Base-by-base conservation (phyloP, 1,140 invertebrate genomes). In the Theocolax elegans region DNA sequence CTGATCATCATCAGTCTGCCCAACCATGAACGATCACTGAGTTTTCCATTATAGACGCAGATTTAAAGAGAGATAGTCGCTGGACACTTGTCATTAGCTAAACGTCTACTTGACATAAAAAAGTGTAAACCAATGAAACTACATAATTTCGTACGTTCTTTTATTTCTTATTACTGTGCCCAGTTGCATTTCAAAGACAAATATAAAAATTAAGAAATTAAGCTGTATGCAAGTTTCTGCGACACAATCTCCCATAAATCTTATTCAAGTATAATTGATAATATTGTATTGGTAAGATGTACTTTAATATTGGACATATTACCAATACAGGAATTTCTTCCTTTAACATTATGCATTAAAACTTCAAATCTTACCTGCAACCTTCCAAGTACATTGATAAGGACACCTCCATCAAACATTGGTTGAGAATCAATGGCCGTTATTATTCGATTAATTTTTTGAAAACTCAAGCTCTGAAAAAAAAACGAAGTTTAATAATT, bases 351-450 rank as follows among this genome's bases (percentile, higher is more conserved):
- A n/a, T n/a, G n/a, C n/a, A n/a, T n/a, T n/a, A n/a, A n/a, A n/a
- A n/a, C 23, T 15, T 65, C 40, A 8, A 21, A 19, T n/a, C 53
- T 88, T 88, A 97, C 95, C 92, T 97, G 93, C 78, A 98, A 87
- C 87, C 95, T 92, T 77, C 96, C 96, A 71, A 97, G 87, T 40
- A 97, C 96, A 88, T 94, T 95, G 74, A 97, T 95, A 82, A 97
- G 84, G 71, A 98, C 92, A 67, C 96, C 95, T 48, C 96, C 96
- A 87, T 97, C 96, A 80, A 95, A 96, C 90, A 95, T 97, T 44
- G 96, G 96, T 86, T 97, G 96, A 68, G 93, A 95, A 84, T 98
- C 96, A 49, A 97, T 91, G n/a, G 94, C 91, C 64, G 96, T 97
- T 81, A 97, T 93, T 80, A 93, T 89, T 86, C 96, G 91, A 81